A percentile compares a stretch with the other conserved stretches of the same genome.
Conservation (phyloP, 2,888 invertebrate species). For the Lycophotia porphyrea region DNA sequence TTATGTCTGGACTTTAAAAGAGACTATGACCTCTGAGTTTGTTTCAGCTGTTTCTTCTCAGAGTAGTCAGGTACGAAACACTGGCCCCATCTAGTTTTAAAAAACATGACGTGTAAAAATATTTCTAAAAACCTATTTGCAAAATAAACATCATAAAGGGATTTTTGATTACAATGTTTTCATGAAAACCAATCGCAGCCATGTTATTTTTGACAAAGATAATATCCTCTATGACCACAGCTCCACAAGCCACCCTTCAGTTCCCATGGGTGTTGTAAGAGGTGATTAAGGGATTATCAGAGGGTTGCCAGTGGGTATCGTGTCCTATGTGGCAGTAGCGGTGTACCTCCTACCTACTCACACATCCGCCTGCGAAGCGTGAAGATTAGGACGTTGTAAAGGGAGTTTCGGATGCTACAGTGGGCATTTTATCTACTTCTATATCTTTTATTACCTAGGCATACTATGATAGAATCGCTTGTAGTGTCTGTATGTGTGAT, state of each 20-base stretch:
- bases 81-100: too few relatives aligned
- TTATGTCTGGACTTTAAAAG: too few relatives aligned
- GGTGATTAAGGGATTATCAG: conserved; percentile 57
- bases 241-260: conserved; percentile 31
- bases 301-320: conserved; percentile 40
- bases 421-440: conserved; percentile 16
- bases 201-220: conserved; percentile 7
- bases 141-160: too few relatives aligned
- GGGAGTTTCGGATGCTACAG: conserved; percentile 13
- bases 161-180: not conserved
- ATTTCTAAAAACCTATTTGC: too few relatives aligned
- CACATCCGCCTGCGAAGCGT: conserved; percentile 30
- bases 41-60: too few relatives aligned
- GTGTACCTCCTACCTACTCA: conserved; percentile 21
- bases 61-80: too few relatives aligned
- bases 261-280: conserved; percentile 52
- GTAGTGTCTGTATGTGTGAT: not conserved
- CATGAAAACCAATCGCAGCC: not conserved
- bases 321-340: conserved; percentile 31
- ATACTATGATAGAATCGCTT: not conserved
- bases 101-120: too few relatives aligned
- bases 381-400: conserved; percentile 43
- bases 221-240: conserved; percentile 16
- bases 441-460: not conserved
- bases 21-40: too few relatives aligned